These are phyloP conservation scores for Meda fulgida DNA, from an alignment of 2,797 vertebrate species.

Conservation along the genomic window DNA sequence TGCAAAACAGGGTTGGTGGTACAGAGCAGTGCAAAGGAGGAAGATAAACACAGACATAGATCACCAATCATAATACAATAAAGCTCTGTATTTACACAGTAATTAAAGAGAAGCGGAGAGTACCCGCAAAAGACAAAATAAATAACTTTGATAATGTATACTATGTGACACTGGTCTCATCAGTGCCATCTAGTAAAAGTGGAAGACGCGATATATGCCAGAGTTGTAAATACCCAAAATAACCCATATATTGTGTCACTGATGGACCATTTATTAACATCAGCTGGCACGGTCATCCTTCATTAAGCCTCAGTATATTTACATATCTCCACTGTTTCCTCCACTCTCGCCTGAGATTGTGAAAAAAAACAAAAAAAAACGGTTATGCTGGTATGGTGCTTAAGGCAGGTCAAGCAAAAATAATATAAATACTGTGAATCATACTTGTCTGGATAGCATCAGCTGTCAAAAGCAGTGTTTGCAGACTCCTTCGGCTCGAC, in stretches of 20 bases:
- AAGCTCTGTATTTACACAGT: conserved; percentile 20
- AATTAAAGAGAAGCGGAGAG: conserved; percentile 21
- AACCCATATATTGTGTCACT: conserved; percentile 26
- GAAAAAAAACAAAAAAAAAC: conserved; percentile 33
- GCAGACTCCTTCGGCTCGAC: conserved; percentile 43
- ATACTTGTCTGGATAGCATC: conserved; percentile 57
- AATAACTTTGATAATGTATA: conserved; percentile 6
- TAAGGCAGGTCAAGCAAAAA: conserved; percentile 38
- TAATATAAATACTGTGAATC: conserved; percentile 53
- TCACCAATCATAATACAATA: conserved; percentile 29
- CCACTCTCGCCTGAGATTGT: conserved; percentile 16
- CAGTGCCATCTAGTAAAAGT: conserved; percentile 24
- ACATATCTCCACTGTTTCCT: conserved; percentile 50
- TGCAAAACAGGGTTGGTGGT: not conserved
- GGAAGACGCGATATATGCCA: not conserved
- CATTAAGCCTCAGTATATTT: conserved; percentile 44
- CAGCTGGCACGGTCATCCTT: conserved; percentile 13
- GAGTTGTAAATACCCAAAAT: conserved; percentile 8
- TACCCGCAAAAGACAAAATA: conserved; percentile 12
- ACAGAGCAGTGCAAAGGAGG: not conserved
- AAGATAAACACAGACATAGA: conserved; percentile 13
- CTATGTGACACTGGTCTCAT: conserved; percentile 26
- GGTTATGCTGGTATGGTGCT: conserved; percentile 41
- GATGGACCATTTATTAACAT: conserved; percentile 29
- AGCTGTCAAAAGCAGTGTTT: conserved; percentile 49